These are phyloP conservation scores for Reticulitermes lucifugus DNA, from an alignment of 2,888 invertebrate genomes.

Conservation along the genomic window DNA sequence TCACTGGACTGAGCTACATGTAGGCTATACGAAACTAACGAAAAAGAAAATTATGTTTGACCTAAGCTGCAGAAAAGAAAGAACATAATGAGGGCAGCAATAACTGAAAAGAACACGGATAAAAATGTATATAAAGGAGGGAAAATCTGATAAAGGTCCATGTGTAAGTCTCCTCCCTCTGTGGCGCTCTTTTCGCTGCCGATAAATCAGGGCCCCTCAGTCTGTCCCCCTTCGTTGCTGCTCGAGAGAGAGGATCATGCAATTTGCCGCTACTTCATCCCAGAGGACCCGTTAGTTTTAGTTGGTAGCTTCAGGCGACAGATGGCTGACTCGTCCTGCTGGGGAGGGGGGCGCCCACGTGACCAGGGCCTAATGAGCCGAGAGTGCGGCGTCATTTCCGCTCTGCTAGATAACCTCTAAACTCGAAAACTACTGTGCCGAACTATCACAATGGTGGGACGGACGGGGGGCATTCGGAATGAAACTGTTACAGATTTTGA, in stretches of 20 bases:
- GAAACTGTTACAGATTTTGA: too few species aligned
- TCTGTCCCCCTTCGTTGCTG: not conserved
- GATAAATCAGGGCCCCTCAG: slow-evolving; percentile 28
- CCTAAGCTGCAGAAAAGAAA: too few species aligned
- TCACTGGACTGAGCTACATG: too few species aligned
- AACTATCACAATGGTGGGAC: too few species aligned
- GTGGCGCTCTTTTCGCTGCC: not conserved
- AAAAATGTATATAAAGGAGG: not conserved
- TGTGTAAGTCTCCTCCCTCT: not conserved
- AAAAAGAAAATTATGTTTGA: too few species aligned
- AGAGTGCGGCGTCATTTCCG: slow-evolving; percentile 41
- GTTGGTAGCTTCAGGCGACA: slow-evolving; percentile 49
- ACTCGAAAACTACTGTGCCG: too few species aligned
- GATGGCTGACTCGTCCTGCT: slow-evolving; percentile 44
- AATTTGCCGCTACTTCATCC: slow-evolving; percentile 52
- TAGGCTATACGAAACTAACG: too few species aligned
- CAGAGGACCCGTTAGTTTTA: slow-evolving; percentile 52
- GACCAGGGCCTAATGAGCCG: slow-evolving; percentile 51
- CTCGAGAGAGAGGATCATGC: slow-evolving; percentile 26
- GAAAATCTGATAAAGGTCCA: slow-evolving; percentile 7
- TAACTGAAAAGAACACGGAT: not conserved
- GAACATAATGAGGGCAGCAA: too few species aligned
- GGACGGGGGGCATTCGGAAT: too few species aligned
- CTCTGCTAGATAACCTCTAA: slow-evolving; percentile 19
- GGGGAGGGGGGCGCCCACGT: slow-evolving; percentile 37